Conservation (phyloP, 92 coral and sea anemone species). For the Paragorgia papillata region DNA sequence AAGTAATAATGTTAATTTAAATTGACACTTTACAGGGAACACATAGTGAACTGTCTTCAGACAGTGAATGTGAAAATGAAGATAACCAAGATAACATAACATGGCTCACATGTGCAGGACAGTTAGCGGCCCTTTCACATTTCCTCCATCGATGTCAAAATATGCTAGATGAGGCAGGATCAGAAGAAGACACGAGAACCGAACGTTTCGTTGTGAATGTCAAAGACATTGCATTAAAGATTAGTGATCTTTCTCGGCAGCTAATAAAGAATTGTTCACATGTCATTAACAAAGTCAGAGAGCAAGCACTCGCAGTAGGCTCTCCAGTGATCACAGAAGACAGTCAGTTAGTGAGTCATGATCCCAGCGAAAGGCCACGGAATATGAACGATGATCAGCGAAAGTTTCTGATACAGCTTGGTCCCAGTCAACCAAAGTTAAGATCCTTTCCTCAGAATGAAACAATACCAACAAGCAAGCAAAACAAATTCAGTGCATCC, state of each 20-base stretch:
- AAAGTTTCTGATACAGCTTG: constrained; percentile 15
- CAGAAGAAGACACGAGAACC: constrained; percentile 14
- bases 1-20: not conserved
- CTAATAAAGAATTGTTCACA: constrained; percentile 21
- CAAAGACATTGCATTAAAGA: constrained; percentile 16
- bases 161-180: constrained; percentile 6
- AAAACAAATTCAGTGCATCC: constrained; percentile 15
- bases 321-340: constrained; percentile 8
- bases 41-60: constrained; percentile 14
- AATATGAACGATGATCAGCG: constrained; percentile 16
- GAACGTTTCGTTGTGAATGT: not conserved
- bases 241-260: constrained; percentile 16
- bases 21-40: not conserved
- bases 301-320: constrained; percentile 30
- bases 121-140: constrained; percentile 11
- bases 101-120: constrained; percentile 43
- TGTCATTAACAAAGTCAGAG: constrained; percentile 13
- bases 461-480: constrained; percentile 16
- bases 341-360: not conserved
- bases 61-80: not conserved
- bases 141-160: constrained; percentile 17
- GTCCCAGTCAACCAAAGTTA: constrained; percentile 28
- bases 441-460: constrained; percentile 14
- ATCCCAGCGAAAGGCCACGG: constrained; percentile 1
- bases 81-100: constrained; percentile 18